A percentile compares a stretch with the other conserved stretches of the same genome.
These are phyloP conservation scores for Channa argus DNA, from an alignment of 2,113 vertebrate species.

Conservation along the genomic window DNA sequence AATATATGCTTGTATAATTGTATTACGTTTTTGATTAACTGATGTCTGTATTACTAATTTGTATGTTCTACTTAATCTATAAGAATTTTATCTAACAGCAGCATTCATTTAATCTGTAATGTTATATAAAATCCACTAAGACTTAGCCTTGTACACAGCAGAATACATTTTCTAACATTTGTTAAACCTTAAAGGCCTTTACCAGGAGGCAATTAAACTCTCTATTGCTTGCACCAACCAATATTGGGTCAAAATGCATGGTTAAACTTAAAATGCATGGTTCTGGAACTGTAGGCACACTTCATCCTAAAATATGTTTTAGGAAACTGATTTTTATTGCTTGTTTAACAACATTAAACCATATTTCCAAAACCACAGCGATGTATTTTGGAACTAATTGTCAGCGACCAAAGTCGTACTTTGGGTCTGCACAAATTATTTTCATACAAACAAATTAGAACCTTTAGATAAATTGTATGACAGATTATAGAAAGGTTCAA, in stretches of 20 bases:
- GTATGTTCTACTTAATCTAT: neutral
- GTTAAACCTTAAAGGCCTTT: neutral
- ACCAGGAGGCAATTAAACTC: neutral
- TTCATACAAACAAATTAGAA: neutral
- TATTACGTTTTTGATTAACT: constrained; percentile 12
- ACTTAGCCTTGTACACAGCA: neutral
- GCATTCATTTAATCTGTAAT: neutral
- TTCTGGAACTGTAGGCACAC: neutral
- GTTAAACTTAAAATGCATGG: neutral
- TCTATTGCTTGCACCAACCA: neutral
- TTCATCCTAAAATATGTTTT: neutral
- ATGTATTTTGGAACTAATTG: neutral
- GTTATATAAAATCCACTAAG: constrained; percentile 7
- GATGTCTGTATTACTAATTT: constrained; percentile 14
- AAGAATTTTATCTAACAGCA: neutral
- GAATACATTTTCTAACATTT: neutral
- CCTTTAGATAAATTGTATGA: neutral
- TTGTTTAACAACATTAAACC: neutral
- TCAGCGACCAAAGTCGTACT: neutral
- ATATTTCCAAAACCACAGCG: neutral
- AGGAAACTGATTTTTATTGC: neutral
- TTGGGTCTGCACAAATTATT: neutral
- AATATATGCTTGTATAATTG: constrained; percentile 31
- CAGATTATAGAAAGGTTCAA: neutral
- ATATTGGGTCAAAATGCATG: neutral